Evolutionary conservation across 1,140 invertebrate genomes (phyloP).

Genomic region (Drosophila truncata): DNA sequence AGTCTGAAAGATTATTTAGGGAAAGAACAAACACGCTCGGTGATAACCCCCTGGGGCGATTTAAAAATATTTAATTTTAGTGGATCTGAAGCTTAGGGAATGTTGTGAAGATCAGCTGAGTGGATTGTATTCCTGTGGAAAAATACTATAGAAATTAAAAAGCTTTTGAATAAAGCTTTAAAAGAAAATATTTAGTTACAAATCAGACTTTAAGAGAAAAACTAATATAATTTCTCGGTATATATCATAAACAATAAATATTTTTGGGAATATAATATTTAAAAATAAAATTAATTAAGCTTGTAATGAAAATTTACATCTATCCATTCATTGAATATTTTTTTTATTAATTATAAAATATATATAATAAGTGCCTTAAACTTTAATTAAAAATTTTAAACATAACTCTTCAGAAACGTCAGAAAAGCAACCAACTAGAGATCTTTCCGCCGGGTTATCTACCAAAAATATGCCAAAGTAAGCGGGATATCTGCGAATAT

Average conservation of each 20-base stretch:
- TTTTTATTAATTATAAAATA: not conserved
- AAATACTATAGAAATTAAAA: slow-evolving; percentile 4
- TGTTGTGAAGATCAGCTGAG: slow-evolving; percentile 26
- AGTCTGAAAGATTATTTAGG: slow-evolving; percentile 5
- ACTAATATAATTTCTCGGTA: not conserved
- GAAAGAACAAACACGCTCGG: slow-evolving; percentile 14
- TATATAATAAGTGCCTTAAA: not conserved
- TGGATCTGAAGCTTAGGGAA: slow-evolving; percentile 15
- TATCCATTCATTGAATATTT: not conserved
- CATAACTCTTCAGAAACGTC: slow-evolving; percentile 38
- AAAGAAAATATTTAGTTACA: not conserved
- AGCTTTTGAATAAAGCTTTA: not conserved
- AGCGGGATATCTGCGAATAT: slow-evolving; percentile 57
- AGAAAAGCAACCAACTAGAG: slow-evolving; percentile 56
- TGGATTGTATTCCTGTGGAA: slow-evolving; percentile 32
- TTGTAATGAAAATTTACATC: not conserved
- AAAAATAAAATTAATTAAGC: not conserved
- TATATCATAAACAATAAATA: too few species aligned
- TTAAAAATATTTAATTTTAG: slow-evolving; percentile 2
- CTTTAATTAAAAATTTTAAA: not conserved
- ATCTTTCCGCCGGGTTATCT: slow-evolving; percentile 61
- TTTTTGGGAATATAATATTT: not conserved
- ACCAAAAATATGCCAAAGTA: slow-evolving; percentile 48
- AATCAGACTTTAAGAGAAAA: not conserved
- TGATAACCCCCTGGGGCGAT: slow-evolving; percentile 62